Evolutionary conservation across 1,140 invertebrate genomes (phyloP), one percentile per base, ranked within the genome.

Genomic region (Lordiphosa mommai): DNA sequence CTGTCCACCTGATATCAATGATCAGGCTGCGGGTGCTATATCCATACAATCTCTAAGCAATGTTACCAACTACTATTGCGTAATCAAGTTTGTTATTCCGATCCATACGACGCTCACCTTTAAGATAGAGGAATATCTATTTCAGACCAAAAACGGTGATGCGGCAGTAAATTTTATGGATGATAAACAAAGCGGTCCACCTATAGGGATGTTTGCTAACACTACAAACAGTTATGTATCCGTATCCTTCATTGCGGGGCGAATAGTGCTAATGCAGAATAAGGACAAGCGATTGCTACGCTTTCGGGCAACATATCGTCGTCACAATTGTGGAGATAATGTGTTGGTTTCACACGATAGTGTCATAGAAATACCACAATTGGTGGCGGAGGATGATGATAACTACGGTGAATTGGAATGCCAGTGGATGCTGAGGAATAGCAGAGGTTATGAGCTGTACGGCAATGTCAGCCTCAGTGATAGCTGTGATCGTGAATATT

Each of bases 401-500:
- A n/a, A n/a, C n/a, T n/a, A n/a, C n/a, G n/a, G 68, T 0, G 10
- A 27, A 10, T 8, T 86, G 7, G 82, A 86, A 27, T 86, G 80
- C 16, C 23, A 59, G 0, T 86, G 82, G 74, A 49, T 3, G 7
- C 8, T 86, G 12, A 4, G 0, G 0, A 29, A 12, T 0, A 17
- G 13, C 1, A 0, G 3, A 2, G 49, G 29, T 8, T 86, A 71
- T 16, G 9, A 43, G 4, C 10, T 88, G 3, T 23, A 37, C 2
- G 76, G 70, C 3, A 80, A 69, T 37, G 10, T 66, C 0, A 82
- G 34, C 9, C 57, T 88, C 0, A 66, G 27, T 10, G 68, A 85
- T 4, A 66, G 66, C n/a, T 88, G 86, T 33, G 67, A 77, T 2
- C 56, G 61, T 7, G 86, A 88, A 41, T 87, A 69, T 20, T 6